Evolutionary conservation across 2,888 invertebrate genomes (phyloP), one percentile per base, ranked within the genome.

Genomic region (Xestia ashworthii): DNA sequence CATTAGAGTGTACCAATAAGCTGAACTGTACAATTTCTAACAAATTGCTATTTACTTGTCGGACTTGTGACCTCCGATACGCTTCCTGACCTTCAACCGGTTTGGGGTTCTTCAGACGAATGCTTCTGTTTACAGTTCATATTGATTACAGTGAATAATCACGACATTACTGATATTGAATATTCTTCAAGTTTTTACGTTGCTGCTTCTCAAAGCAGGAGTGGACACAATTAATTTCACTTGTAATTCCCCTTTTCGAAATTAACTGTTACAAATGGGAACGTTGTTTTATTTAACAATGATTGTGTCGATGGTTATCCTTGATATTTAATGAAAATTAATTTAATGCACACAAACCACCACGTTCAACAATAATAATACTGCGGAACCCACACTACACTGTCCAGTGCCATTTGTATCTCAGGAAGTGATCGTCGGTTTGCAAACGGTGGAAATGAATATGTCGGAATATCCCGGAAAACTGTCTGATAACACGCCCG

Each of bases 381-480:
- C 22, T 75, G 55, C 75, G 67, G 87, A 81, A 78, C 77, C 85
- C 55, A 16, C 38, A 12, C 3, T 60, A 67, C 58, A 53, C 25
- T 72, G 64, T 71, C 55, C 60, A 76, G 16, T 5, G 38, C 66
- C 73, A 69, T 38, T 74, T 41, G 69, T 72, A 70, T 73, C 78
- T 76, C 71, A 77, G 89, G 86, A 90, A 84, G 80, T 85, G 81
- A 80, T 76, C 81, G 83, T 79, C 81, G 80, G 75, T 80, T 82
- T 75, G 79, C 79, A 80, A 89, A 77, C 81, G 71, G 74, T 87
- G 89, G 86, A 90, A 90, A 87, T 90, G 80, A 74, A 86, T 87
- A 89, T 90, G 88, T 88, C 87, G 78, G 77, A 81, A 87, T 82
- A 84, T 91, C 91, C 91, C 88, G 89, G 88, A 89, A 89, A 80